Percentiles rank a stretch among this genome's conserved stretches.
Conservation (phyloP, 2,797 vertebrate genomes). For the Bovichtus variegatus region DNA sequence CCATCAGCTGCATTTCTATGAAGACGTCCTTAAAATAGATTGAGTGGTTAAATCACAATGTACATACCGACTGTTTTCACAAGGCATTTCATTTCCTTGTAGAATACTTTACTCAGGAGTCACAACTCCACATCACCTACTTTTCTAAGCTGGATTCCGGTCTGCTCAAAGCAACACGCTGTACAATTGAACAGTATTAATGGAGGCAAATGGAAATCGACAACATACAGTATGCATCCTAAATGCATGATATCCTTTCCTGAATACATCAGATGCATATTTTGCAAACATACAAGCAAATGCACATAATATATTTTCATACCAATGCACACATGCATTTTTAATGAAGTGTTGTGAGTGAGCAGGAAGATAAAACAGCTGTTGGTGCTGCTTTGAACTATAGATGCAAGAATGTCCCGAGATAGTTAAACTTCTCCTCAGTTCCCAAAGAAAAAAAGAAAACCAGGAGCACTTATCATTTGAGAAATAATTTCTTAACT, state of each 20-base stretch:
- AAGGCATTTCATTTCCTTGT: neutral
- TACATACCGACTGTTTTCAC: neutral
- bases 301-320: constrained; percentile 36
- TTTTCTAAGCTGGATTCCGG: neutral
- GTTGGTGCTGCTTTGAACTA: constrained; percentile 45
- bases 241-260: neutral
- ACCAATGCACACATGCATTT: constrained; percentile 34
- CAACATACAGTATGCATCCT: neutral
- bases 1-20: constrained; percentile 1
- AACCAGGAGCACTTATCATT: neutral
- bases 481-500: constrained; percentile 1
- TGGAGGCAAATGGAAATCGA: constrained; percentile 4
- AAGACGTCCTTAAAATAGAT: neutral
- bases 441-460: neutral
- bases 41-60: too few relatives aligned
- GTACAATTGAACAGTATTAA: neutral
- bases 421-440: constrained; percentile 22
- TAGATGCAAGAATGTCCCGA: constrained; percentile 18
- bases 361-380: constrained; percentile 42
- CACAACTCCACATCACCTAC: neutral
- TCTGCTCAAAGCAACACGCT: constrained; percentile 1
- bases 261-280: constrained; percentile 26
- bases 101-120: constrained; percentile 1
- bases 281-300: constrained; percentile 42
- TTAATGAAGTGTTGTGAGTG: constrained; percentile 40